These are phyloP conservation scores for Melanogrammus aeglefinus DNA, from an alignment of 2,797 vertebrate species.

Conservation along the genomic window DNA sequence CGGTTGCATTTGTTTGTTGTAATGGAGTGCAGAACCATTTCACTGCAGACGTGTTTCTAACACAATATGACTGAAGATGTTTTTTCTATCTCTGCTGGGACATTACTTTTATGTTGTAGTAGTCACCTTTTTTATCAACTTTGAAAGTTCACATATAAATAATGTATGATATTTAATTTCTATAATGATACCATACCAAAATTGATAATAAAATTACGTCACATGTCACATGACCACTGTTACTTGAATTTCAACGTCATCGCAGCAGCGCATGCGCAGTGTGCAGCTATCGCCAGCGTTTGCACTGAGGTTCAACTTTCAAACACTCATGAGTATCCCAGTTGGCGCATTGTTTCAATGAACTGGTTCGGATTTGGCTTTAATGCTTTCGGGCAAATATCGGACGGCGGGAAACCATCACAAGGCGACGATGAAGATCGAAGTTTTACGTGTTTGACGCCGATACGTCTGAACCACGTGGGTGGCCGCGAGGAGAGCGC, in stretches of 20 bases:
- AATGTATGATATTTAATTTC: neutral
- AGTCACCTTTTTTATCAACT: neutral
- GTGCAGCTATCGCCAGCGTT: neutral
- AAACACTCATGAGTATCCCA: too few relatives aligned
- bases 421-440: neutral
- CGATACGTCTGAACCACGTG: constrained; percentile 28
- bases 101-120: neutral
- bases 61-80: neutral
- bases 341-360: constrained; percentile 15
- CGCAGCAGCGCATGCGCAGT: neutral
- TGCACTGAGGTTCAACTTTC: too few relatives aligned
- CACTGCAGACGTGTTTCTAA: neutral
- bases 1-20: neutral
- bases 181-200: neutral
- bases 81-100: neutral
- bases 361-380: constrained; percentile 86
- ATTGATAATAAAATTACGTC: neutral
- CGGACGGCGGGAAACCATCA: neutral
- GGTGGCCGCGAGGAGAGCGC: neutral
- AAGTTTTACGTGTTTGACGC: constrained; percentile 25
- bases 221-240: too few relatives aligned
- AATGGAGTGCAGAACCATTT: neutral
- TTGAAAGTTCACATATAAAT: neutral
- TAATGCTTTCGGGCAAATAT: constrained; percentile 78
- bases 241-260: neutral